phyloP scores from a whole-genome alignment of 2,113 vertebrate species.

The Motacilla tschutschensis region DNA sequence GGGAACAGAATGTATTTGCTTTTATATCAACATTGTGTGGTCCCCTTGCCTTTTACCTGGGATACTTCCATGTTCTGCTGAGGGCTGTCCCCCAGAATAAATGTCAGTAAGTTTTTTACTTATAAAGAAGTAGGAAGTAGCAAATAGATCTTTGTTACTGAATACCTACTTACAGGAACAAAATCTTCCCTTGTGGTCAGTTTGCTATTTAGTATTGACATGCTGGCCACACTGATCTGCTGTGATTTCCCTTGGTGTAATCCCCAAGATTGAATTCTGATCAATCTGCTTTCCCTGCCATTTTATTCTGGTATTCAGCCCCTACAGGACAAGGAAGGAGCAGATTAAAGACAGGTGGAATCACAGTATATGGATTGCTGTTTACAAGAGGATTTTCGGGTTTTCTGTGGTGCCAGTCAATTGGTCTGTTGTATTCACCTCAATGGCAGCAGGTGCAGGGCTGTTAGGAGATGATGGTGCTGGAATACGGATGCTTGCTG shows the following conservation, averaged over 20 bases:
- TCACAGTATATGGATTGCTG: neutral
- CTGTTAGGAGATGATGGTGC: neutral
- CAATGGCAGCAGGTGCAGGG: neutral
- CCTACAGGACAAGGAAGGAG: neutral
- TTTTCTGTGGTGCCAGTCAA: neutral
- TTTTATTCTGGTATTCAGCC: neutral
- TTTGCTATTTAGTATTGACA: neutral
- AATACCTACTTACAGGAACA: neutral
- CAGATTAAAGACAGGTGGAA: neutral
- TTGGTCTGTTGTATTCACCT: neutral
- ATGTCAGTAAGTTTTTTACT: neutral
- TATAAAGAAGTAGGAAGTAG: neutral
- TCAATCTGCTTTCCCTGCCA: neutral
- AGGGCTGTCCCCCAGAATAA: neutral
- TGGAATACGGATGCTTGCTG: neutral
- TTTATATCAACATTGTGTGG: neutral
- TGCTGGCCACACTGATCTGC: neutral
- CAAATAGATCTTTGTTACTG: neutral
- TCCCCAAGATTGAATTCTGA: rapidly evolving
- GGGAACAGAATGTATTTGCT: neutral
- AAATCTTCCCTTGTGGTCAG: neutral
- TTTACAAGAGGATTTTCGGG: neutral
- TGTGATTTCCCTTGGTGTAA: neutral
- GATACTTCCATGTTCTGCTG: neutral
- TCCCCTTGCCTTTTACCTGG: neutral